Base-by-base conservation (phyloP, 2,797 vertebrate species). In the Choloepus didactylus region DNA sequence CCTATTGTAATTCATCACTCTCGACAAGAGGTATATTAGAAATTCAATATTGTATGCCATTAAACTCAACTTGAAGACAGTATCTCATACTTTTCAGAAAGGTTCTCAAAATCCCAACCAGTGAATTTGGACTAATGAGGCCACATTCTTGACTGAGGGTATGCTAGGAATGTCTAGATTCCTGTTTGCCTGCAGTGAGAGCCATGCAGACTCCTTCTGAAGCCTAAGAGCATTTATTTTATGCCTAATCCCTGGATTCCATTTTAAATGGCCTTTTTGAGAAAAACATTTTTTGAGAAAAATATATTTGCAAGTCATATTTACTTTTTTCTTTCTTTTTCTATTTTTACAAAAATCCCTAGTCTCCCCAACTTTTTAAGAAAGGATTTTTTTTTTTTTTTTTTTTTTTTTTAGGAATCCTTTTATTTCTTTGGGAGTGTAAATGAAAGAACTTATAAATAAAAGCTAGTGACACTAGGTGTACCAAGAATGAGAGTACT, bases 71-170 rank as follows among this genome's bases (percentile, higher is more conserved):
- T 96, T 97, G 97, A 98, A 97, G 97, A 92, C 95, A 93, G 83
- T 96, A 94, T 97, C 96, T 97, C 69, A 88, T 96, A 97, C 91
- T 98, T 98, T 98, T 97, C 91, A 97, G 96, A 96, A 96, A 83
- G 85, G 95, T 96, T 97, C 96, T 98, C 95, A 95, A 93, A 88
- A 92, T 97, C 96, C 95, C 96, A 96, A 96, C 46, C 94, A 97
- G 96, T 97, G 97, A 98, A 98, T 97, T 97, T 97, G 94, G 94
- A 97, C 96, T 98, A 98, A 98, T 97, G 96, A 98, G 96, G 81
- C 91, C 96, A 97, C 49, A 15, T 2, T 98, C 95, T 97, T 97
- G 91, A 96, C 97, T 97, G 91, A 97, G 96, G 94, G 95, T 87
- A 96, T 90, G 94, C 81, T 41, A 0, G 38, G 76, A 96, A 98